Evolutionary conservation across 2,888 invertebrate species (phyloP).

Genomic region (Caenorhabditis sp.): DNA sequence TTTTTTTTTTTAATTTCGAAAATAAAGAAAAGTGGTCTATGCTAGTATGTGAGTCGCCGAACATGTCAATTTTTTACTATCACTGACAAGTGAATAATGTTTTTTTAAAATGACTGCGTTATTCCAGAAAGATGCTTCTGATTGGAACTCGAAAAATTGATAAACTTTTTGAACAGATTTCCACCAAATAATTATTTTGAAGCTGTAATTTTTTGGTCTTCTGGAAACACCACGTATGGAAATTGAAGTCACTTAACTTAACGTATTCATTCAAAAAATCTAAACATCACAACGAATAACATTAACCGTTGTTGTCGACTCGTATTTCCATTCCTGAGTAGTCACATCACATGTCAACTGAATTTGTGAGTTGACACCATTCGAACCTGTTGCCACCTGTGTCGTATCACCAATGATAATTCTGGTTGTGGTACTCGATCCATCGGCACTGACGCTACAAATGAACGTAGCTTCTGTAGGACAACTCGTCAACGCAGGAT

Average conservation of each 20-base stretch:
- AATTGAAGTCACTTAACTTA: no score
- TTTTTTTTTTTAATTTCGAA: no score
- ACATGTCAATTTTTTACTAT: no score
- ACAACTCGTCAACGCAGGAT: slow-evolving; percentile 3
- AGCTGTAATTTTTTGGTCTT: background rate
- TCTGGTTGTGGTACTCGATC: slow-evolving; percentile 2
- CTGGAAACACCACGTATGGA: no score
- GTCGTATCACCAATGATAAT: background rate
- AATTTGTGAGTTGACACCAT: background rate
- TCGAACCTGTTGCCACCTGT: background rate
- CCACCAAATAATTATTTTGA: no score
- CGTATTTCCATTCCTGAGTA: background rate
- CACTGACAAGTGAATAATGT: no score
- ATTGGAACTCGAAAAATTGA: no score
- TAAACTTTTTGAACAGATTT: no score
- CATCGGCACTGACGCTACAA: slow-evolving; percentile 3
- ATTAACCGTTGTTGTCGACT: background rate
- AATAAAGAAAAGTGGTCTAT: no score
- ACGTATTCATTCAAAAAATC: background rate
- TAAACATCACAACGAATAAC: background rate
- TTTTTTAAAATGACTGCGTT: no score
- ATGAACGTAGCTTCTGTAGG: slow-evolving; percentile 7
- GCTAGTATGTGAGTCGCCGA: no score
- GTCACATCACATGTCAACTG: background rate
- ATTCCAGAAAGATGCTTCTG: no score